Evolutionary conservation across 1,140 invertebrate species (phyloP), one percentile per base, ranked within the genome.

Genomic region (Lethocerus indicus): DNA sequence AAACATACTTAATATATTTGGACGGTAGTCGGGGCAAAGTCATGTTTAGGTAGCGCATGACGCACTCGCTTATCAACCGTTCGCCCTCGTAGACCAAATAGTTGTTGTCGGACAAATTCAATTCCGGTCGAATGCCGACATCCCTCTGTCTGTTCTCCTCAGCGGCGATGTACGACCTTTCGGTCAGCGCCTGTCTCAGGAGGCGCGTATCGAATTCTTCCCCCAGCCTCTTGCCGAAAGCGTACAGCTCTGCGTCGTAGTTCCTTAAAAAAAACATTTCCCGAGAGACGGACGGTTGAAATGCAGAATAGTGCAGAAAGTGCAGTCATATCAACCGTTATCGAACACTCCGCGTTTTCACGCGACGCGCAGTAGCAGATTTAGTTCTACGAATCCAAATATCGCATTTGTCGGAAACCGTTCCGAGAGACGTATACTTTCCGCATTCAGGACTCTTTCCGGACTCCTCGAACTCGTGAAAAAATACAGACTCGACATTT

Each of bases 231-330:
- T 80, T 77, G 24, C 79, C 80, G 70, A 95, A 94, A 3, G 88
- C 83, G 71, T 71, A 93, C 16, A 94, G 50, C 68, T 96, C 92
- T 0, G 86, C 75, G 54, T 82, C 73, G 62, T 88, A 81, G 63
- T 94, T 94, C 90, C 57, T 59, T 18, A 18, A 36, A 41, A 23
- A 48, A 45, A 55, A 54, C 27, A 54, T 32, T 32, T 37, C 20
- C 14, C 32, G 14, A 48, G 4, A n/a, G 40, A 6, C n/a, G n/a
- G n/a, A n/a, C n/a, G n/a, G n/a, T n/a, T n/a, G n/a, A n/a, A n/a
- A n/a, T n/a, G n/a, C n/a, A n/a, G n/a, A n/a, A n/a, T n/a, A n/a
- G n/a, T n/a, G n/a, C n/a, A n/a, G n/a, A n/a, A n/a, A n/a, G n/a
- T n/a, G n/a, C n/a, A n/a, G n/a, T n/a, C n/a, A n/a, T n/a, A n/a